Evolutionary conservation across 2,888 invertebrate genomes (phyloP).

Genomic region (Cosmia trapezina): DNA sequence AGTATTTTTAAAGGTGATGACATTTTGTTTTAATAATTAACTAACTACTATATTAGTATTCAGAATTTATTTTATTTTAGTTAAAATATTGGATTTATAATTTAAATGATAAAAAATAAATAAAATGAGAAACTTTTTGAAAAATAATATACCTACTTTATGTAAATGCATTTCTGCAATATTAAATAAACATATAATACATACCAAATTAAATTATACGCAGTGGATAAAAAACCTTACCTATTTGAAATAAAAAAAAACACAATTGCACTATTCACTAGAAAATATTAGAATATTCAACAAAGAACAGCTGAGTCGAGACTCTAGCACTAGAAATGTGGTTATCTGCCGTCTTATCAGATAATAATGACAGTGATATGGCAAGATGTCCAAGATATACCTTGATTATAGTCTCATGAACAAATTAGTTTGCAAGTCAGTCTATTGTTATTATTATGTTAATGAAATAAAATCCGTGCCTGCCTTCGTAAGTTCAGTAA

Average conservation of each 20-base stretch:
- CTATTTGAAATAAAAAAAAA: too few relatives aligned
- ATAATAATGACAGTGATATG: conserved; percentile 22
- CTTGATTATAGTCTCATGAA: not conserved
- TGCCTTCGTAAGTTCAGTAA: too few relatives aligned
- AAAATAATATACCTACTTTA: too few relatives aligned
- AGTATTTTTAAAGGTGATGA: not conserved
- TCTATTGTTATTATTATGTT: not conserved
- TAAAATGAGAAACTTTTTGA: not conserved
- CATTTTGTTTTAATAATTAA: not conserved
- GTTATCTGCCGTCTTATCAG: conserved; percentile 37
- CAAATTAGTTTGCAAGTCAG: not conserved
- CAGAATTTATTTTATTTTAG: not conserved
- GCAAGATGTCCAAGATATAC: conserved; percentile 7
- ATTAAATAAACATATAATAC: not conserved
- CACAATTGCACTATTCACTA: not conserved
- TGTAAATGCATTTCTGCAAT: not conserved
- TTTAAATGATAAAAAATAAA: not conserved
- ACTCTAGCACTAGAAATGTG: not conserved
- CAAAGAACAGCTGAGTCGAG: conserved; percentile 7
- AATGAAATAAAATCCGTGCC: too few relatives aligned
- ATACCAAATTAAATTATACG: not conserved
- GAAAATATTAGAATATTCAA: conserved; percentile 13
- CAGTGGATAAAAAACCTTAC: not conserved
- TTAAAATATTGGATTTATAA: not conserved
- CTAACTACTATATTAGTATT: not conserved